phyloP scores from a whole-genome alignment of 1,140 invertebrate species.

The Schmidtea mediterranea region DNA sequence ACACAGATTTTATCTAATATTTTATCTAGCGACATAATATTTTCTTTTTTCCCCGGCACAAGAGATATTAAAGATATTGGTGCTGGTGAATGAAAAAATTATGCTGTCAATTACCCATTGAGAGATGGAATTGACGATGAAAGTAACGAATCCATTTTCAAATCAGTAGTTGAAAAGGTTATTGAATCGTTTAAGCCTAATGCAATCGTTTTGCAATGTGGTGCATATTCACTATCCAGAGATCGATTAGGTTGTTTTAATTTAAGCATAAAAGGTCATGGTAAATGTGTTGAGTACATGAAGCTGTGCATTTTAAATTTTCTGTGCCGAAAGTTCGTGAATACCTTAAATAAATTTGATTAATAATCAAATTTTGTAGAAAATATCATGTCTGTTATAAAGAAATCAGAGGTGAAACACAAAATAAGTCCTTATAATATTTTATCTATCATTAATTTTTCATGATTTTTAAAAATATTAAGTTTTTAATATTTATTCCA shows the following conservation, averaged over 20 bases:
- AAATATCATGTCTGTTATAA: too few relatives aligned
- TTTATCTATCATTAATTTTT: too few relatives aligned
- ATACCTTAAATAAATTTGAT: too few relatives aligned
- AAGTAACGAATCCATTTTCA: conserved; percentile 83
- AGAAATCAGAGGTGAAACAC: too few relatives aligned
- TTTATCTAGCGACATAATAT: too few relatives aligned
- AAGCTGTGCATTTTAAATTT: too few relatives aligned
- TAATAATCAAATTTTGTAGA: too few relatives aligned
- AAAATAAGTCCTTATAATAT: too few relatives aligned
- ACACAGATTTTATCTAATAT: too few relatives aligned
- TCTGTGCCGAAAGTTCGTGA: too few relatives aligned
- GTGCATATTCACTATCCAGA: conserved; percentile 79
- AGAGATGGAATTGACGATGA: conserved; percentile 95
- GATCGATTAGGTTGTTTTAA: conserved; percentile 70
- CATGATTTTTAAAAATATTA: too few relatives aligned
- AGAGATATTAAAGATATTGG: conserved; percentile 55
- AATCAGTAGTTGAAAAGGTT: conserved; percentile 42
- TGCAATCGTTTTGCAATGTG: conserved; percentile 74
- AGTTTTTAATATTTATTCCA: too few relatives aligned
- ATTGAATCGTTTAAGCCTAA: conserved; percentile 89
- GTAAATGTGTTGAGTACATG: conserved; percentile 85
- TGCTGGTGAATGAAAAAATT: conserved; percentile 94
- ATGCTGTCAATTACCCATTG: conserved; percentile 94
- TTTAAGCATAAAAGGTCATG: conserved; percentile 62
- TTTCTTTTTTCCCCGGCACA: conserved; percentile 70